Evolutionary conservation across 1,140 invertebrate species (phyloP).

Genomic region (Eulimnadia texana): DNA sequence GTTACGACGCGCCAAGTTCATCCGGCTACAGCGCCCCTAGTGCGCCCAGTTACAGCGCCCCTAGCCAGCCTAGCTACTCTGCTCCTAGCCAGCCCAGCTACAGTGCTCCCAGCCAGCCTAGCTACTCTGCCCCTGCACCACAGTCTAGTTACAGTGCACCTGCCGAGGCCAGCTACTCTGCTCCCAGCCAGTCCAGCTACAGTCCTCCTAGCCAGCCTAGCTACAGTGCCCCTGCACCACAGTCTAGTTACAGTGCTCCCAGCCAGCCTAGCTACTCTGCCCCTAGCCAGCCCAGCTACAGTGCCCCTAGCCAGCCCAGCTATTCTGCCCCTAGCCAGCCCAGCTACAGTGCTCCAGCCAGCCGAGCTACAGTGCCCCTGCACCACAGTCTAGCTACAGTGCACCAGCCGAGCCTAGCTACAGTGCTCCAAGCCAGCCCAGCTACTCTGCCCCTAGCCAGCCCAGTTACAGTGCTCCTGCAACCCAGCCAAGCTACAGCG

Average conservation of each 20-base stretch:
- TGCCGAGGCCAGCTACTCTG: too few relatives aligned
- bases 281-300: not conserved
- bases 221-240: not conserved
- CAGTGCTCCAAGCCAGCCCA: not conserved
- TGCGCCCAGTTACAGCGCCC: not conserved
- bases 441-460: not conserved
- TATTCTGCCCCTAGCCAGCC: not conserved
- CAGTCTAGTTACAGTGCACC: not conserved
- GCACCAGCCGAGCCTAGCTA: not conserved
- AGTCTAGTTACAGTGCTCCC: not conserved
- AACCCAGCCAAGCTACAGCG: not conserved
- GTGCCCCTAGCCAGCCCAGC: not conserved
- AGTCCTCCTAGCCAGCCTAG: not conserved
- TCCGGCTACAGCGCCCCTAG: not conserved
- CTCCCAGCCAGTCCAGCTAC: not conserved
- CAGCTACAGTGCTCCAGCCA: not conserved
- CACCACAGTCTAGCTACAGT: not conserved
- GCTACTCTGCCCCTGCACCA: not conserved
- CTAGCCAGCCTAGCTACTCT: too few relatives aligned
- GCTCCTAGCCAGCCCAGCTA: not conserved
- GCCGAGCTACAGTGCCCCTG: not conserved
- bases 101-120: not conserved
- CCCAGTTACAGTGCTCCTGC: not conserved
- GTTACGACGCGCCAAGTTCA: not conserved
- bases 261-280: not conserved